Evolutionary conservation across 2,888 invertebrate species (phyloP).

Genomic region (Hemaris fuciformis): DNA sequence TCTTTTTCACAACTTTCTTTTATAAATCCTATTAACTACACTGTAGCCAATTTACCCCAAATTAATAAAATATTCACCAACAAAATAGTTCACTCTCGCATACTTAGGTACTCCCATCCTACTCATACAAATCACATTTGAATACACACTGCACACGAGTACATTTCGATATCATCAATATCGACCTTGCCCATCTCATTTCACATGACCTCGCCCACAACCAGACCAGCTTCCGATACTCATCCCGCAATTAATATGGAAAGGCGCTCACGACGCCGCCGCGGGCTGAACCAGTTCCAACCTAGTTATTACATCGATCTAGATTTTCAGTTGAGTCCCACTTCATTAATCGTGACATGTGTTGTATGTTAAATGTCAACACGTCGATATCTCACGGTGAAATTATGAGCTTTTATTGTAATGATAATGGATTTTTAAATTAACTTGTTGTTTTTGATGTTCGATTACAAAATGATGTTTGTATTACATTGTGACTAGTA

Average conservation of each 20-base stretch:
- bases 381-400: not conserved
- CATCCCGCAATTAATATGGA: conserved; percentile 1
- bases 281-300: not conserved
- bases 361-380: not conserved
- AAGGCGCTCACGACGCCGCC: not conserved
- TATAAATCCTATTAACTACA: too few species aligned
- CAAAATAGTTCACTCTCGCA: conserved; percentile 33
- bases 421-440: not conserved
- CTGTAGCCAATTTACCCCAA: too few species aligned
- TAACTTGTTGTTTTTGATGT: not conserved
- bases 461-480: not conserved
- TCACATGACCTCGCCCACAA: conserved; percentile 16
- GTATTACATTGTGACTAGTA: not conserved
- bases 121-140: conserved; percentile 45
- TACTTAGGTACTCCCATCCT: conserved; percentile 27
- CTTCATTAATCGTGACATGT: not conserved
- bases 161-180: not conserved
- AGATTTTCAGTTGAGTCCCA: not conserved
- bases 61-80: not conserved
- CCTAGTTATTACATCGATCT: not conserved
- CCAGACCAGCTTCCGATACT: conserved; percentile 24
- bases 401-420: not conserved
- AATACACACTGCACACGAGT: conserved; percentile 27
- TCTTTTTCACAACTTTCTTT: too few species aligned
- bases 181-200: conserved; percentile 20